Evolutionary conservation across 2,888 invertebrate species (phyloP), one percentile per base, ranked within the genome.

Genomic region (Tethea ocularis): DNA sequence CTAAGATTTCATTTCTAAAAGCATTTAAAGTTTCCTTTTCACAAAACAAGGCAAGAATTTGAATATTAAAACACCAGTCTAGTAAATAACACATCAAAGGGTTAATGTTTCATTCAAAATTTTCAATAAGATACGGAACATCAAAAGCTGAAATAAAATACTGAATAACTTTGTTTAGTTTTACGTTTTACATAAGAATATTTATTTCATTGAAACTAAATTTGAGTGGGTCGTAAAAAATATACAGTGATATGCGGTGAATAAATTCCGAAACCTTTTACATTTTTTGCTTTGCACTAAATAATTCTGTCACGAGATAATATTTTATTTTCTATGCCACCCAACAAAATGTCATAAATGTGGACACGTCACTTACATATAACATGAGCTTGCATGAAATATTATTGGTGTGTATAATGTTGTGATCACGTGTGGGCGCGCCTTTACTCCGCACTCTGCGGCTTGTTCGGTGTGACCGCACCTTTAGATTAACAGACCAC

Each of bases 361-460:
- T 80, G 83, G 80, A 84, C 86, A 85, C 81, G 86, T 84, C 85
- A 84, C 80, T 80, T 84, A 83, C 84, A 87, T 88, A 84, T 86
- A 85, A 84, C 86, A 88, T 84, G 86, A 86, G 82, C 80, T 71
- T 71, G 74, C 78, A 80, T 88, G 86, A 89, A 85, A 88, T 87
- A 89, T 86, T 78, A 85, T 80, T 78, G 72, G 75, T 75, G 73
- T 70, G 72, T 74, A 77, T 91, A 91, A 92, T 91, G 87, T 88
- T 69, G 77, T 73, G 78, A 73, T 92, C 77, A 91, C 92, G 89
- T 90, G 91, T 80, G 78, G 86, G 72, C 87, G 78, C 88, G 72
- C 88, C 90, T 80, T 84, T 73, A 78, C 72, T 63, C 60, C 67
- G 66, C 52, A 41, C 23, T 58, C 51, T 56, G 61, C 57, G 57